Conservation (phyloP, 2,888 invertebrate species). For the Hirtodrosophila histrioides region DNA sequence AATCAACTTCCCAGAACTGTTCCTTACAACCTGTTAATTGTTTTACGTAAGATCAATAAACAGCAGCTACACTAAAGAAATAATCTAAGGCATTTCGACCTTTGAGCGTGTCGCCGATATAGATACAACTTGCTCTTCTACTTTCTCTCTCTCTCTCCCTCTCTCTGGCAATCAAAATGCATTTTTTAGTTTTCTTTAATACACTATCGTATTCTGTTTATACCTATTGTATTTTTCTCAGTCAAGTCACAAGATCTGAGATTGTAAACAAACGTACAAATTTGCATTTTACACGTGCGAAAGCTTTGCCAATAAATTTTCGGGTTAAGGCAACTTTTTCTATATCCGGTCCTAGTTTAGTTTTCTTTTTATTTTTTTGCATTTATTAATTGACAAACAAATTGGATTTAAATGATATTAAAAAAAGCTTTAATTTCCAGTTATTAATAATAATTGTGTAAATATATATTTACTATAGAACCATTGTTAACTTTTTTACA, state of each 20-base stretch:
- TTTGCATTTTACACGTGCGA: slow-evolving; percentile 41
- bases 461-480: not conserved
- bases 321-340: slow-evolving; percentile 16
- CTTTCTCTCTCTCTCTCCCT: not conserved
- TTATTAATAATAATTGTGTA: not conserved
- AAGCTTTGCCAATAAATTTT: slow-evolving; percentile 54
- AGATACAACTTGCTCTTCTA: not conserved
- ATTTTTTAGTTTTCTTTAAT: slow-evolving; percentile 1
- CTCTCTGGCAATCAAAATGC: slow-evolving; percentile 1
- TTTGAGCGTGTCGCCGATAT: too few species aligned
- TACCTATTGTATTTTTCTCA: slow-evolving; percentile 20
- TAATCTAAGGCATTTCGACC: too few species aligned
- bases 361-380: slow-evolving; percentile 22
- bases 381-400: slow-evolving; percentile 16
- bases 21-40: too few species aligned
- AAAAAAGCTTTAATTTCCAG: slow-evolving; percentile 12
- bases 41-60: too few species aligned
- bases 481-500: not conserved
- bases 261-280: slow-evolving; percentile 39
- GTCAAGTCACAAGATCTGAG: slow-evolving; percentile 47
- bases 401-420: slow-evolving; percentile 25
- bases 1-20: too few species aligned
- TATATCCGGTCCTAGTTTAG: slow-evolving; percentile 45
- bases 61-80: too few species aligned
- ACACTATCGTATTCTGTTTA: not conserved